Percentiles rank a stretch among this genome's conserved stretches.
phyloP scores from a whole-genome alignment of 2,888 invertebrate species.

The Caradrina kadenii region DNA sequence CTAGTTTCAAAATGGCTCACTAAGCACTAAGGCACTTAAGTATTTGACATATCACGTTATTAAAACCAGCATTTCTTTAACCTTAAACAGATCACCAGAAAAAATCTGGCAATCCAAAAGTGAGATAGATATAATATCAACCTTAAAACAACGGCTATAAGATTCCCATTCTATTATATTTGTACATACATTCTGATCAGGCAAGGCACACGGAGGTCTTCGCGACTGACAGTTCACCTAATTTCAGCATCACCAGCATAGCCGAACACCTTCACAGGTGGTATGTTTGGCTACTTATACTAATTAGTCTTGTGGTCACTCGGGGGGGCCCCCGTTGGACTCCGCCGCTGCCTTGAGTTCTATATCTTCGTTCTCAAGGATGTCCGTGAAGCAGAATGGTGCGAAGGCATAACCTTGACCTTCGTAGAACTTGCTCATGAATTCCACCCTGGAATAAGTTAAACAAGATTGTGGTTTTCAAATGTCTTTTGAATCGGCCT shows the following conservation, averaged over 20 bases:
- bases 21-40: constrained; percentile 22
- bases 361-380: constrained; percentile 88
- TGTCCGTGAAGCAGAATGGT: constrained; percentile 94
- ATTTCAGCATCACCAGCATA: constrained; percentile 47
- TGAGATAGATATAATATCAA: neutral
- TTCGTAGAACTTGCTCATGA: constrained; percentile 98
- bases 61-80: neutral
- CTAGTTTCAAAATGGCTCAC: constrained; percentile 7
- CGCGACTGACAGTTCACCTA: constrained; percentile 40
- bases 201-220: constrained; percentile 1
- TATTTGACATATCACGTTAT: neutral
- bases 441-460: constrained; percentile 95
- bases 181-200: neutral
- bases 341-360: constrained; percentile 74
- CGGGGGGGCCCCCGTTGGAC: constrained; percentile 75
- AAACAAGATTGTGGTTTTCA: neutral
- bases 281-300: constrained; percentile 48
- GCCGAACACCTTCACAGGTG: constrained; percentile 48
- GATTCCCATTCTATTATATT: neutral
- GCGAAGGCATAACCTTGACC: constrained; percentile 93
- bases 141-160: neutral
- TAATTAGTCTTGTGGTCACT: constrained; percentile 73
- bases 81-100: neutral
- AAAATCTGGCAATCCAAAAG: neutral
- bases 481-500: neutral